phyloP scores from a whole-genome alignment of 2,888 invertebrate genomes.

The Cosmorhoe ocellata region DNA sequence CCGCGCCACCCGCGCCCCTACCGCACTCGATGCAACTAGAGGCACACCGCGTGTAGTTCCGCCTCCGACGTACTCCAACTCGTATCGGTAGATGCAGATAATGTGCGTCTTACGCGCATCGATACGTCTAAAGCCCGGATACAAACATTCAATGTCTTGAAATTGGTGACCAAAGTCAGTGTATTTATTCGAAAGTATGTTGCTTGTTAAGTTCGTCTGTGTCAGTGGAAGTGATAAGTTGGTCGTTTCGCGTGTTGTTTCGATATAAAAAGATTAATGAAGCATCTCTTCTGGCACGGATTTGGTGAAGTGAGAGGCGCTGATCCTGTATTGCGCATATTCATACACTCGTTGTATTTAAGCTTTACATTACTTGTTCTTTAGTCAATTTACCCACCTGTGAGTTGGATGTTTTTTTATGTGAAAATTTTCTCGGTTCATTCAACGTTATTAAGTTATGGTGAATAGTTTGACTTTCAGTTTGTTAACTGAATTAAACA shows the following conservation, averaged over 20 bases:
- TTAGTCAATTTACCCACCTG: slow-evolving; percentile 77
- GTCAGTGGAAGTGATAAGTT: slow-evolving; percentile 7
- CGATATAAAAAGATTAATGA: too few relatives aligned
- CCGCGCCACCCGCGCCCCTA: slow-evolving; percentile 7
- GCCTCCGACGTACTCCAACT: too few relatives aligned
- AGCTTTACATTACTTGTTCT: slow-evolving; percentile 51
- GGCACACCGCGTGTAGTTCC: too few relatives aligned
- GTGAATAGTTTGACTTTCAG: too few relatives aligned
- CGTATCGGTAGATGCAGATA: too few relatives aligned
- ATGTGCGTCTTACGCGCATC: background rate
- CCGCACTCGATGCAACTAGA: background rate
- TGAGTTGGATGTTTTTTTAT: slow-evolving; percentile 57
- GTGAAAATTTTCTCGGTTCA: too few relatives aligned
- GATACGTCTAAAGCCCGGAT: background rate
- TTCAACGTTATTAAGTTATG: too few relatives aligned
- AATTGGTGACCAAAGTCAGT: slow-evolving; percentile 5
- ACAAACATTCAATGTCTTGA: background rate
- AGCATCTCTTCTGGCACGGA: background rate
- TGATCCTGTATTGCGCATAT: too few relatives aligned
- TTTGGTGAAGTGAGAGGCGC: too few relatives aligned
- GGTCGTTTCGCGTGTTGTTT: background rate
- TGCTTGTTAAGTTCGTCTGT: background rate
- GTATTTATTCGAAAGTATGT: background rate
- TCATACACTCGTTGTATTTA: too few relatives aligned
- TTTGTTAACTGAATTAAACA: too few relatives aligned